Conservation (phyloP, 30 jellyfish, hydroid and myxozoan genomes). For the Catostylus mosaicus region DNA sequence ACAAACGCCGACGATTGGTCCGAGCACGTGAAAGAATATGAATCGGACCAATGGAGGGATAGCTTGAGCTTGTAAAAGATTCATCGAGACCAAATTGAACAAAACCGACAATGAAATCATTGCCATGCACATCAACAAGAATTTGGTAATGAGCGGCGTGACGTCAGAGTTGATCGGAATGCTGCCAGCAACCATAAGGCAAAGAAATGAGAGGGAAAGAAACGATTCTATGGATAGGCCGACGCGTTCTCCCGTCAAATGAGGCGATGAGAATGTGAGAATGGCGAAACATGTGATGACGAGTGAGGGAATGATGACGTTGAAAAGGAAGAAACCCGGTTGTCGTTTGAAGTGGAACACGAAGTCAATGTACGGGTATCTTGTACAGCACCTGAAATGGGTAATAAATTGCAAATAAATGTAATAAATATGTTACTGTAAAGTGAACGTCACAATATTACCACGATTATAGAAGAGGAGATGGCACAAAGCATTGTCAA, state of each 20-base stretch:
- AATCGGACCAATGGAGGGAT: constrained; percentile 85
- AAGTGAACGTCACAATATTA: no score
- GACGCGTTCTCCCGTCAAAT: constrained; percentile 84
- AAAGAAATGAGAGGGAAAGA: constrained; percentile 86
- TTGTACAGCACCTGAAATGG: constrained; percentile 77
- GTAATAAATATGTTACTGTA: neutral
- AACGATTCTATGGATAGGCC: constrained; percentile 95
- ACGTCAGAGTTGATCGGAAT: constrained; percentile 94
- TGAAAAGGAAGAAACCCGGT: constrained; percentile 94
- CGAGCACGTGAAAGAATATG: constrained; percentile 78
- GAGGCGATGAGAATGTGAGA: constrained; percentile 94
- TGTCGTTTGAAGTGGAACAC: constrained; percentile 85
- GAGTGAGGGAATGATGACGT: constrained; percentile 94
- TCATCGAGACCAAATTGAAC: constrained; percentile 81
- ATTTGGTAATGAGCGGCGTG: constrained; percentile 92
- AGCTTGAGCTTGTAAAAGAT: constrained; percentile 50
- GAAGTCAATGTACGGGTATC: constrained; percentile 89
- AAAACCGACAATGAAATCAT: constrained; percentile 87
- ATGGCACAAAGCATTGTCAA: neutral
- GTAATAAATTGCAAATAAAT: neutral
- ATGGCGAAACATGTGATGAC: constrained; percentile 94
- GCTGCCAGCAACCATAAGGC: constrained; percentile 98
- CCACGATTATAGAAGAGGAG: no score
- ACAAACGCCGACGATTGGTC: constrained; percentile 93
- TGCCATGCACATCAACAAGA: constrained; percentile 84